A percentile compares a stretch with the other conserved stretches of the same genome.
Conservation (phyloP, 2,888 invertebrate species). For the Enchytraeus crypticus region DNA sequence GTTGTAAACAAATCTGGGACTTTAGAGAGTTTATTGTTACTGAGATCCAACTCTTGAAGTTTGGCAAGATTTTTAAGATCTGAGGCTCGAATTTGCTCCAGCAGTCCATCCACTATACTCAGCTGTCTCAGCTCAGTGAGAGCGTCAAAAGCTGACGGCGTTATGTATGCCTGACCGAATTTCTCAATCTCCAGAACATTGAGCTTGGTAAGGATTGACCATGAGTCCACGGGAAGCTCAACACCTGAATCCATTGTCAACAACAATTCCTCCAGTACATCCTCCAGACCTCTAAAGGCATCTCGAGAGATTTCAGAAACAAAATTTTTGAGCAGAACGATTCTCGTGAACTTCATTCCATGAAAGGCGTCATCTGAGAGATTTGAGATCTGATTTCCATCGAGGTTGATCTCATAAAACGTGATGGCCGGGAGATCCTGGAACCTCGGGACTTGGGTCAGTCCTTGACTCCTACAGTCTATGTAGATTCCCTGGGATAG, state of each 20-base stretch:
- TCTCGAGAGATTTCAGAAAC: background rate
- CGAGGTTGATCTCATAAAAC: slow-evolving; percentile 3
- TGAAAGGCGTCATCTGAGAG: background rate
- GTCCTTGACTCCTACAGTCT: slow-evolving; percentile 1
- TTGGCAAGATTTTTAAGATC: background rate
- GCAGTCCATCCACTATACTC: background rate
- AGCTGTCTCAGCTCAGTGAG: background rate
- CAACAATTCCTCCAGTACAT: background rate
- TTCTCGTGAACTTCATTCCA: background rate
- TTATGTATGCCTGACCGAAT: background rate
- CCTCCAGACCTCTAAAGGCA: slow-evolving; percentile 5
- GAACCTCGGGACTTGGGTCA: background rate
- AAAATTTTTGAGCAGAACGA: slow-evolving; percentile 2
- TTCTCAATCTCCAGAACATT: background rate
- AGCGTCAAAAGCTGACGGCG: background rate
- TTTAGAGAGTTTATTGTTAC: background rate
- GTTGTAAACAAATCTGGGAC: background rate
- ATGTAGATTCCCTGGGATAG: background rate
- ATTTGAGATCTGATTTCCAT: background rate
- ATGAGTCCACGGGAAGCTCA: background rate
- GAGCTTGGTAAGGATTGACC: background rate
- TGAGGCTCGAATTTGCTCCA: background rate
- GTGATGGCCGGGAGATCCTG: background rate
- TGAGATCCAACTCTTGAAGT: background rate
- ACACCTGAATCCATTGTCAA: background rate